These are phyloP conservation scores for Balaeniceps rex DNA, from an alignment of 2,113 vertebrate genomes.

Conservation along the genomic window DNA sequence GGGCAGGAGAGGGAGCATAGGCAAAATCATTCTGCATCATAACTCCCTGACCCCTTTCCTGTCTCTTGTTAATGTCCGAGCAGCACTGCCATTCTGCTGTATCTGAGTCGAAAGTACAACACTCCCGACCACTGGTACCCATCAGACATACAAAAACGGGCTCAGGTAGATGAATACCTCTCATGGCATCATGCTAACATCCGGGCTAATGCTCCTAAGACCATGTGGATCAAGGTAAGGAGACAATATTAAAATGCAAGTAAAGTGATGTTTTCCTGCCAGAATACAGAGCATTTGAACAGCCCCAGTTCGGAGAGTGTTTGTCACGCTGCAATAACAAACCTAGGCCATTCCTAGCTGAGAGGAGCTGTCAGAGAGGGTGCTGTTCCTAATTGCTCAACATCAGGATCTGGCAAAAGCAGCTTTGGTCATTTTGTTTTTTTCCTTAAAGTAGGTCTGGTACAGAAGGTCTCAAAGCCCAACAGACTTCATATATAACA, in stretches of 20 bases:
- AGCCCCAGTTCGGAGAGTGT: background rate
- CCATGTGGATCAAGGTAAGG: slow-evolving; percentile 71
- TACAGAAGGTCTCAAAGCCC: background rate
- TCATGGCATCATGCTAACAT: slow-evolving; percentile 80
- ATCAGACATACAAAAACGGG: slow-evolving; percentile 72
- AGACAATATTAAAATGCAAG: background rate
- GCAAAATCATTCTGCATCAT: background rate
- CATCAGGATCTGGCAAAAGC: background rate
- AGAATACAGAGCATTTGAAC: background rate
- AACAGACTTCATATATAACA: background rate
- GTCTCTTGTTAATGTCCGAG: background rate
- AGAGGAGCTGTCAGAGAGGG: background rate
- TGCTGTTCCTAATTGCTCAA: background rate
- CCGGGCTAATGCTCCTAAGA: slow-evolving; percentile 72
- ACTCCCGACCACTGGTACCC: slow-evolving; percentile 86
- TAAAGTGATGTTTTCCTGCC: background rate
- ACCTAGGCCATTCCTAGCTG: background rate
- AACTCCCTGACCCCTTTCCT: background rate
- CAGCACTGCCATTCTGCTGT: slow-evolving; percentile 79
- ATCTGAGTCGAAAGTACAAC: slow-evolving; percentile 75
- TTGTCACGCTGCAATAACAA: background rate
- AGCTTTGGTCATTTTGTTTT: background rate
- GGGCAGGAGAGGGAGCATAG: background rate
- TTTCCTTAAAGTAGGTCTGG: background rate
- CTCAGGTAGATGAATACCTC: slow-evolving; percentile 78